These are phyloP conservation scores for Acrocera orbiculus DNA, from an alignment of 2,888 invertebrate genomes.

Conservation along the genomic window DNA sequence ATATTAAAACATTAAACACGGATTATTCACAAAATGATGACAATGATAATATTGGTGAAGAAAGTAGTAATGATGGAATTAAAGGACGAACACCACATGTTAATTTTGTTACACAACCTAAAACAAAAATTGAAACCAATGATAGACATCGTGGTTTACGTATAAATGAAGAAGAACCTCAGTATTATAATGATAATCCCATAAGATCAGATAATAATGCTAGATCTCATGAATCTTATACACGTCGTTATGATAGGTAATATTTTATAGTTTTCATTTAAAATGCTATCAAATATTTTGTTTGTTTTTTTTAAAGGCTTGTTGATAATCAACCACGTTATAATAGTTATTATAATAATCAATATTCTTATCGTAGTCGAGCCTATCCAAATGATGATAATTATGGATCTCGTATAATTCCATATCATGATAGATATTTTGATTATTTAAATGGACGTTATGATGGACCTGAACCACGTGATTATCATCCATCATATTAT, in stretches of 20 bases:
- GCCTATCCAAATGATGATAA: conserved; percentile 29
- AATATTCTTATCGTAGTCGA: conserved; percentile 25
- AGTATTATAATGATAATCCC: too few relatives aligned
- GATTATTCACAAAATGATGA: conserved; percentile 16
- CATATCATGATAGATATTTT: conserved; percentile 26
- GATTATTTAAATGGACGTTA: conserved; percentile 28
- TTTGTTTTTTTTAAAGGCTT: conserved; percentile 17
- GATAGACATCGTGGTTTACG: too few relatives aligned
- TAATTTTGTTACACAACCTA: conserved; percentile 47
- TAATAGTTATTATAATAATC: conserved; percentile 26
- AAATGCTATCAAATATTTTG: too few relatives aligned
- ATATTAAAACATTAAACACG: conserved; percentile 38
- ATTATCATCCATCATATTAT: conserved; percentile 20
- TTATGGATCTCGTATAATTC: conserved; percentile 26
- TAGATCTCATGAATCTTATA: conserved; percentile 27
- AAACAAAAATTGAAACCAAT: conserved; percentile 23
- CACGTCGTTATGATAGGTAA: conserved; percentile 29
- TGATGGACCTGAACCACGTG: conserved; percentile 24
- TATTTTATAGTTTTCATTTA: conserved; percentile 2
- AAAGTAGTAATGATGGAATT: conserved; percentile 37
- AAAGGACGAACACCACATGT: conserved; percentile 44
- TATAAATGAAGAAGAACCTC: too few relatives aligned
- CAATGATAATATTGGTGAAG: conserved; percentile 33
- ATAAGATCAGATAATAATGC: too few relatives aligned
- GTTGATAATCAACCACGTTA: conserved; percentile 26